Evolutionary conservation across 2,113 vertebrate genomes (phyloP), one percentile per base, ranked within the genome.

Genomic region (Canis aureus): DNA sequence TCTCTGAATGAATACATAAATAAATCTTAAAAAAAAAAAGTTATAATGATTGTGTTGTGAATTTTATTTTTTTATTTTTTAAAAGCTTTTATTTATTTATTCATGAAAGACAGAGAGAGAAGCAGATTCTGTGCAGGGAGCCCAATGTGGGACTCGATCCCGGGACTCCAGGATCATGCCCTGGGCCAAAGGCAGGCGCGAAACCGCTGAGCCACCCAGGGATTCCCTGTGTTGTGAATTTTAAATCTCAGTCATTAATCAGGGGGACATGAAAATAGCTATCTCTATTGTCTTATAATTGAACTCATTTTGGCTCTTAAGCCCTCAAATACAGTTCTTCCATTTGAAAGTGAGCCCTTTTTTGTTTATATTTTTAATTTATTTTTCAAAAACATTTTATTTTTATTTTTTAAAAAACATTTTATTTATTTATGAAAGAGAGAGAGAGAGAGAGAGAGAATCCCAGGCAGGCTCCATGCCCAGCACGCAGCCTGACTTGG

Each of bases 181-280:
- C 43, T 43, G 43, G 43, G 43, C 43, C 43, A 43, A 43, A 43
- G 43, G 6, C 43, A 43, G 43, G 43, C 43, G 4, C 7, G 43
- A 43, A 43, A 43, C 43, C 43, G 43, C 43, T 8, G 43, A 43
- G 43, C 43, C 43, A 43, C 43, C 43, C 43, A 43, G 43, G 43
- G 5, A 43, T 43, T 43, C 43, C 43, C 43, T 90, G 25, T 83
- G 43, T 35, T 76, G 16, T 76, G 10, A 17, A 66, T 67, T 95
- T 93, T 51, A 87, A 76, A 62, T 71, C 79, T 93, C 8, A 85
- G 89, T 62, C 19, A 71, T 92, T 91, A 53, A 76, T 67, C 29
- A 84, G 59, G 17, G 11, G 11, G 12, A 60, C n/a, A 79, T 91
- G 69, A 78, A 73, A 51, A 35, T 62, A 82, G 76, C 12, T 79